Evolutionary conservation across 2,888 invertebrate species (phyloP).

Genomic region (Pachycephus smyrnensis): DNA sequence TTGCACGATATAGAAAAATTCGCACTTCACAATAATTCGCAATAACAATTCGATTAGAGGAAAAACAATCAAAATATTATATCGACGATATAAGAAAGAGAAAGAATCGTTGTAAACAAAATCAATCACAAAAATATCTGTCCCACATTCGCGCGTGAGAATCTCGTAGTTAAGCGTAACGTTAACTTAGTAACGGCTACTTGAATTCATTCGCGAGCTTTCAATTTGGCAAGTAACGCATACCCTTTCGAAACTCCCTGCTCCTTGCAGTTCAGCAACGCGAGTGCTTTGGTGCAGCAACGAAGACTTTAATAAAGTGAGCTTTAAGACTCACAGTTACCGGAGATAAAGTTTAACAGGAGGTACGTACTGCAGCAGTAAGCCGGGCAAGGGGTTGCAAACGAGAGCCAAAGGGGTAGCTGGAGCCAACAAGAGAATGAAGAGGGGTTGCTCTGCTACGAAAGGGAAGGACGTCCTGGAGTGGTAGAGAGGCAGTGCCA

Average conservation of each 20-base stretch:
- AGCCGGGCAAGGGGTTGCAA: conserved; percentile 14
- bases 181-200: too few relatives aligned
- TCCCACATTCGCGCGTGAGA: too few relatives aligned
- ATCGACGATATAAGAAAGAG: too few relatives aligned
- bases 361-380: conserved; percentile 28
- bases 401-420: conserved; percentile 10
- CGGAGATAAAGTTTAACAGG: conserved; percentile 55
- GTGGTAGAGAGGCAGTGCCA: conserved; percentile 38
- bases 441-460: conserved; percentile 10
- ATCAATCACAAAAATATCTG: too few relatives aligned
- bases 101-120: too few relatives aligned
- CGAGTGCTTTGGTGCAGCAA: conserved; percentile 31
- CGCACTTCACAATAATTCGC: background rate
- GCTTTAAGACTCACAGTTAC: conserved; percentile 52
- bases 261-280: background rate
- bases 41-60: too few relatives aligned
- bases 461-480: too few relatives aligned
- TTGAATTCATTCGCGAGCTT: conserved; percentile 34
- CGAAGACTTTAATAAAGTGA: conserved; percentile 57
- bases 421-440: conserved; percentile 27
- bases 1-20: background rate
- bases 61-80: too few relatives aligned
- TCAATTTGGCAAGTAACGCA: conserved; percentile 44
- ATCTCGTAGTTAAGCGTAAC: too few relatives aligned
- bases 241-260: conserved; percentile 22